Percentiles rank a stretch among this genome's conserved stretches.
Conservation (phyloP, 2,888 invertebrate species). For the Cybosia mesomella region DNA sequence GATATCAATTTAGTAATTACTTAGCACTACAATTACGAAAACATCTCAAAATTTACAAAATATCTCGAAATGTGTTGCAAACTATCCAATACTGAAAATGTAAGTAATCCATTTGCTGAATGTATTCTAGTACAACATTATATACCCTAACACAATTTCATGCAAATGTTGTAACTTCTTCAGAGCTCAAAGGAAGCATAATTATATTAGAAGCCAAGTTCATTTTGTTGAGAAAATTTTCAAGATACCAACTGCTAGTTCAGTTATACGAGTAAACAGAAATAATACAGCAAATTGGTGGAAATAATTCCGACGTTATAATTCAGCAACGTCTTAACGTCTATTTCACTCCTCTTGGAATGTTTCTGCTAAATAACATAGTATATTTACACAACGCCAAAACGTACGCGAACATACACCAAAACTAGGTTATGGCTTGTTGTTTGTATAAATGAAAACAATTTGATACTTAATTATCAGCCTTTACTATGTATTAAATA, state of each 20-base stretch:
- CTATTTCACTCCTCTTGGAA: conserved; percentile 29
- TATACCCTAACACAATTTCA: conserved; percentile 34
- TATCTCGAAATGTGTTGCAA: not conserved
- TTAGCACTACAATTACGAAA: not conserved
- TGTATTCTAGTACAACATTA: conserved; percentile 7
- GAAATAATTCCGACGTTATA: conserved; percentile 46
- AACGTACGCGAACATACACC: too few relatives aligned
- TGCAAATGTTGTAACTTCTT: conserved; percentile 29
- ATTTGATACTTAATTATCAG: too few relatives aligned
- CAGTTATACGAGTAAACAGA: conserved; percentile 45
- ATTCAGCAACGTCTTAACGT: conserved; percentile 40
- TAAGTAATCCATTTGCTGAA: not conserved
- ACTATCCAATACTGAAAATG: conserved; percentile 1
- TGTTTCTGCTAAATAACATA: conserved; percentile 14
- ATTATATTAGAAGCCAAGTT: conserved; percentile 45
- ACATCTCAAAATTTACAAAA: not conserved
- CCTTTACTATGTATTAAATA: too few relatives aligned
- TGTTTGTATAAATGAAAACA: too few relatives aligned
- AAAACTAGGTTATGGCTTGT: not conserved
- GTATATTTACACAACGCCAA: too few relatives aligned
- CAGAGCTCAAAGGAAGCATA: conserved; percentile 34
- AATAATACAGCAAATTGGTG: conserved; percentile 42
- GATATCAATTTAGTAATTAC: not conserved
- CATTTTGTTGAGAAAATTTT: conserved; percentile 39
- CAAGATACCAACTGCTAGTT: conserved; percentile 43